Evolutionary conservation across 2,113 vertebrate species (phyloP).

Genomic region (Triplophysa tibetana): DNA sequence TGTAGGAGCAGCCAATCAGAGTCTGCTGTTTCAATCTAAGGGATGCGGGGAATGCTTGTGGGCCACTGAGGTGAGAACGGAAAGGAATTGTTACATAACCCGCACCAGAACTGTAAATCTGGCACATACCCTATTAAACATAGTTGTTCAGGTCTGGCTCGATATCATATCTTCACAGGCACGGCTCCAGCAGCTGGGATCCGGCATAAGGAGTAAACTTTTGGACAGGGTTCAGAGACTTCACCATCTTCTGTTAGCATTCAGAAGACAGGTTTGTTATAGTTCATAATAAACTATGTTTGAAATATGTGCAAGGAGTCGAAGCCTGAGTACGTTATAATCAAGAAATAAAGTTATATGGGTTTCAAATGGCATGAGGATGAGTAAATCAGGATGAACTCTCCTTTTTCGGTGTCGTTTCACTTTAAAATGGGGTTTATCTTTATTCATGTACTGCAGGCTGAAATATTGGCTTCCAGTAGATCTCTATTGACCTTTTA

Average conservation of each 20-base stretch:
- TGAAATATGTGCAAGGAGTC: background rate
- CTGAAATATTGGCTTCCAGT: background rate
- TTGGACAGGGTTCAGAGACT: slow-evolving; percentile 69
- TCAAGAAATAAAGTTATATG: no score
- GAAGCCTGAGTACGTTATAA: no score
- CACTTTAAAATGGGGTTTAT: no score
- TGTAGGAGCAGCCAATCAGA: slow-evolving; percentile 69
- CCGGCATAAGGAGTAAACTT: slow-evolving; percentile 67
- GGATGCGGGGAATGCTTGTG: slow-evolving; percentile 69
- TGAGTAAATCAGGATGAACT: no score
- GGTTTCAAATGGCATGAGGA: background rate
- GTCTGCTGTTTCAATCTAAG: slow-evolving; percentile 65
- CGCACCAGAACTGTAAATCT: slow-evolving; percentile 11
- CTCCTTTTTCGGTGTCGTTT: no score
- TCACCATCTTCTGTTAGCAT: slow-evolving; percentile 64
- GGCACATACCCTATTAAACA: background rate
- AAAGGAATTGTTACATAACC: background rate
- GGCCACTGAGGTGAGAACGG: slow-evolving; percentile 62
- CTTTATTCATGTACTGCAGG: background rate
- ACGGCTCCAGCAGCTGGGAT: slow-evolving; percentile 65
- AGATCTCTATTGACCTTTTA: background rate
- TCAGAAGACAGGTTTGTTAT: slow-evolving; percentile 68
- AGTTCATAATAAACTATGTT: background rate
- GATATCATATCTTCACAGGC: slow-evolving; percentile 62
- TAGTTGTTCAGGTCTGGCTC: slow-evolving; percentile 11